phyloP scores from a whole-genome alignment of 1,140 invertebrate genomes.

The Choristoneura fumiferana region DNA sequence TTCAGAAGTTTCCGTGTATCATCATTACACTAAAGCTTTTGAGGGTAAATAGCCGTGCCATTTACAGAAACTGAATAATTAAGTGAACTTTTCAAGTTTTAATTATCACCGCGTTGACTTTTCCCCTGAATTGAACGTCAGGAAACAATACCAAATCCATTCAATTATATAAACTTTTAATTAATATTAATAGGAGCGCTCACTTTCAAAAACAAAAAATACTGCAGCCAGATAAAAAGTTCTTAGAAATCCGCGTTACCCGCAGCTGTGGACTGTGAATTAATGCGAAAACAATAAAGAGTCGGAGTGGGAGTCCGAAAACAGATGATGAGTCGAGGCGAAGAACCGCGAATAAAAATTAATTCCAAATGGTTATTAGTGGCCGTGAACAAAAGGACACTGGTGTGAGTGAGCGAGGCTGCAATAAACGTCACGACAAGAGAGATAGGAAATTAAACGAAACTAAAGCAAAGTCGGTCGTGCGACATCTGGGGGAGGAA shows the following conservation, averaged over 20 bases:
- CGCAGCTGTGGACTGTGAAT: constrained; percentile 70
- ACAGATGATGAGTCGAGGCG: constrained; percentile 43
- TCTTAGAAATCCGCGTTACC: constrained; percentile 71
- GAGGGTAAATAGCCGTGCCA: constrained; percentile 39
- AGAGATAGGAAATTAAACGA: constrained; percentile 73
- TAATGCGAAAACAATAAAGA: constrained; percentile 76
- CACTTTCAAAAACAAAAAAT: constrained; percentile 74
- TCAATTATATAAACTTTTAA: constrained; percentile 78
- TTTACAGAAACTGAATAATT: constrained; percentile 56
- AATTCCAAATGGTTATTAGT: constrained; percentile 69
- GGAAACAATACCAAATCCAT: constrained; percentile 71
- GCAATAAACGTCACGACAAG: constrained; percentile 67
- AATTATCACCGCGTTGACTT: constrained; percentile 68
- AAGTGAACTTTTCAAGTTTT: constrained; percentile 55
- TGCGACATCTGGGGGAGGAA: constrained; percentile 54
- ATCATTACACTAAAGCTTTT: constrained; percentile 3
- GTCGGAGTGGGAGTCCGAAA: constrained; percentile 49
- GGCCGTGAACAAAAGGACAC: constrained; percentile 53
- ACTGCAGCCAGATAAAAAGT: constrained; percentile 73
- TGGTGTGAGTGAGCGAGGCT: constrained; percentile 48
- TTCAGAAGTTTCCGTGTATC: not conserved
- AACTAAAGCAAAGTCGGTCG: constrained; percentile 66
- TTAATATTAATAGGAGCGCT: constrained; percentile 76
- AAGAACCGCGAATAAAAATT: constrained; percentile 60
- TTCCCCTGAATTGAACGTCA: constrained; percentile 62